Evolutionary conservation across 2,888 invertebrate genomes (phyloP).

Genomic region (Rhamnusium bicolor): DNA sequence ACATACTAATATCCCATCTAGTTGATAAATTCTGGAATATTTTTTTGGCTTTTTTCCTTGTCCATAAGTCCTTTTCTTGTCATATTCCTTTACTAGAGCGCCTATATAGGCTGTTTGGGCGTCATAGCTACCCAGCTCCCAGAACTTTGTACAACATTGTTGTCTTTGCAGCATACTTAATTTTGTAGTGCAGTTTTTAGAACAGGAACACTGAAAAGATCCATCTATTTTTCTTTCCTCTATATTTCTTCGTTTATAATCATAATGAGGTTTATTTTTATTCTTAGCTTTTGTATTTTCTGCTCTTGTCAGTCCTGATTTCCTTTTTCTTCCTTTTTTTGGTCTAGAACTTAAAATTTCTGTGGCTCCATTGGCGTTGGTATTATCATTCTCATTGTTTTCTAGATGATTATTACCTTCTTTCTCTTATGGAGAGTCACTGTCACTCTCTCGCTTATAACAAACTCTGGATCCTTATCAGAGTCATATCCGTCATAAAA

Average conservation of each 20-base stretch:
- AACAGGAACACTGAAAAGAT: constrained; percentile 35
- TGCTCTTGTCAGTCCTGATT: constrained; percentile 27
- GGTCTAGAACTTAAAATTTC: constrained; percentile 13
- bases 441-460: constrained; percentile 26
- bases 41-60: constrained; percentile 28
- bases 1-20: constrained; percentile 25
- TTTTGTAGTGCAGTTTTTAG: constrained; percentile 30
- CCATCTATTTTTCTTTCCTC: constrained; percentile 29
- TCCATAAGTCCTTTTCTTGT: constrained; percentile 32
- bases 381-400: constrained; percentile 17
- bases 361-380: constrained; percentile 10
- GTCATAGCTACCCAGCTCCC: constrained; percentile 36
- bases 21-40: constrained; percentile 31
- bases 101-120: constrained; percentile 36
- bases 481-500: constrained; percentile 33
- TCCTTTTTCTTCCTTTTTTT: constrained; percentile 33
- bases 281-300: constrained; percentile 28
- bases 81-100: constrained; percentile 32
- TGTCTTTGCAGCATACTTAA: constrained; percentile 6
- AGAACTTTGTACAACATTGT: constrained; percentile 29
- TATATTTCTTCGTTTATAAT: constrained; percentile 29
- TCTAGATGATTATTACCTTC: constrained; percentile 25
- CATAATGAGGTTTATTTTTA: constrained; percentile 33
- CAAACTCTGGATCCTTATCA: constrained; percentile 38
- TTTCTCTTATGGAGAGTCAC: constrained; percentile 29